Percentiles rank a stretch among this genome's conserved stretches.
Evolutionary conservation across 2,797 vertebrate genomes (phyloP).

Genomic region (Ambastaia sidthimunki): DNA sequence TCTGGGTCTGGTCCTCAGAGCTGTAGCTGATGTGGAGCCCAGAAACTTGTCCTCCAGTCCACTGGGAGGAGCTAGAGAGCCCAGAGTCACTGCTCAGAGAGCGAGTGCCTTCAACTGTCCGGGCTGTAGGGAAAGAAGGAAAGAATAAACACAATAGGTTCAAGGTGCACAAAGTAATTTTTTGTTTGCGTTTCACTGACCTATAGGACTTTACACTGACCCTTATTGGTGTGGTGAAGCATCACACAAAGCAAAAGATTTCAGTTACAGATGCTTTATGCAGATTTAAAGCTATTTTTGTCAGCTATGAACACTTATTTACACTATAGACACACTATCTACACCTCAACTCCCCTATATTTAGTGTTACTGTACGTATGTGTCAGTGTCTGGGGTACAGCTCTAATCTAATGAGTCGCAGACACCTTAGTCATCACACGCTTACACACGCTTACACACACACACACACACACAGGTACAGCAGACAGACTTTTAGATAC

Average conservation of each 20-base stretch:
- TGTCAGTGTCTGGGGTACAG: conserved; percentile 35
- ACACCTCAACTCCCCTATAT: conserved; percentile 15
- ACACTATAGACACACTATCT: neutral
- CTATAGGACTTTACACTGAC: neutral
- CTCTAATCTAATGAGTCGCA: conserved; percentile 12
- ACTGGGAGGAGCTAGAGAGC: conserved; percentile 83
- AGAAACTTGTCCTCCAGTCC: conserved; percentile 65
- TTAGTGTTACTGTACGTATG: conserved; percentile 6
- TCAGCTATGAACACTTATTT: neutral
- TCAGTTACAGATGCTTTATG: no score
- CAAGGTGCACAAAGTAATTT: neutral
- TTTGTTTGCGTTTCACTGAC: neutral
- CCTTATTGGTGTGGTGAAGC: neutral
- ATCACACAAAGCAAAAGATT: neutral
- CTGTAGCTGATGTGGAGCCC: conserved; percentile 62
- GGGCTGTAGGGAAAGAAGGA: conserved; percentile 61
- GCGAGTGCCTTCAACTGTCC: conserved; percentile 75
- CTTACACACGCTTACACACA: conserved; percentile 30
- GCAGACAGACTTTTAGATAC: conserved; percentile 39
- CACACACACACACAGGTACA: conserved; percentile 30
- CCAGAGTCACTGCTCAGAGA: conserved; percentile 90
- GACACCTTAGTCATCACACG: conserved; percentile 47
- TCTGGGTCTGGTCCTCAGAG: conserved; percentile 74
- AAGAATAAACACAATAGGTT: neutral
- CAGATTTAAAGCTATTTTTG: no score